Conservation (phyloP, 2,888 invertebrate species). For the Penaeus monodon region DNA sequence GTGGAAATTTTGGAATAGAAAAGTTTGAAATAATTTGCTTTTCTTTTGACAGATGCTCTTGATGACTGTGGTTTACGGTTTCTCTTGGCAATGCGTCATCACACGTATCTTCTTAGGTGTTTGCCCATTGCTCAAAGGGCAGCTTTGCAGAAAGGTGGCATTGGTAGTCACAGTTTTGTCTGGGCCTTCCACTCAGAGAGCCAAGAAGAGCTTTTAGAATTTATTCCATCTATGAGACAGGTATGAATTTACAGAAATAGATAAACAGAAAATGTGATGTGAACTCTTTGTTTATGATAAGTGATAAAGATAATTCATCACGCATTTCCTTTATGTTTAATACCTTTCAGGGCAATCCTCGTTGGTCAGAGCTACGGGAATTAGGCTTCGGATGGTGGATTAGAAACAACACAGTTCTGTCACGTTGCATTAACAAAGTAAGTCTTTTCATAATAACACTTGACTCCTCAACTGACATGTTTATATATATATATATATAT, state of each 20-base stretch:
- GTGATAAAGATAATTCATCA: too few relatives aligned
- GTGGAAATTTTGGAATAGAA: not conserved
- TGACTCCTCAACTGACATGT: not conserved
- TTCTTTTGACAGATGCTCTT: conserved; percentile 76
- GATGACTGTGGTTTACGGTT: conserved; percentile 98
- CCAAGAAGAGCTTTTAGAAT: conserved; percentile 90
- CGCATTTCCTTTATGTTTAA: not conserved
- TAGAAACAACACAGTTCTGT: conserved; percentile 84
- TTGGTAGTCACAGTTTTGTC: conserved; percentile 83
- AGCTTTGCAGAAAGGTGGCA: conserved; percentile 65
- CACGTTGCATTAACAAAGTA: conserved; percentile 86
- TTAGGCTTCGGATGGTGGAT: conserved; percentile 98
- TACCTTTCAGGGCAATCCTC: conserved; percentile 70
- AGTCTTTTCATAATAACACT: conserved; percentile 40
- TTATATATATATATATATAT: not conserved
- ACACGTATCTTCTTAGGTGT: conserved; percentile 93
- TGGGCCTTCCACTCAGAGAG: conserved; percentile 99
- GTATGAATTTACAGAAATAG: conserved; percentile 14
- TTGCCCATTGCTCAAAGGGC: conserved; percentile 75
- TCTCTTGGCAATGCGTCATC: conserved; percentile 96
- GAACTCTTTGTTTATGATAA: too few relatives aligned
- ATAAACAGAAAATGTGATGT: too few relatives aligned
- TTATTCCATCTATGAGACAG: conserved; percentile 80
- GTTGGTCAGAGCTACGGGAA: conserved; percentile 91
- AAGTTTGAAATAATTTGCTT: not conserved